These are phyloP conservation scores for Reticulitermes lucifugus DNA, from an alignment of 2,888 invertebrate species.

Conservation along the genomic window DNA sequence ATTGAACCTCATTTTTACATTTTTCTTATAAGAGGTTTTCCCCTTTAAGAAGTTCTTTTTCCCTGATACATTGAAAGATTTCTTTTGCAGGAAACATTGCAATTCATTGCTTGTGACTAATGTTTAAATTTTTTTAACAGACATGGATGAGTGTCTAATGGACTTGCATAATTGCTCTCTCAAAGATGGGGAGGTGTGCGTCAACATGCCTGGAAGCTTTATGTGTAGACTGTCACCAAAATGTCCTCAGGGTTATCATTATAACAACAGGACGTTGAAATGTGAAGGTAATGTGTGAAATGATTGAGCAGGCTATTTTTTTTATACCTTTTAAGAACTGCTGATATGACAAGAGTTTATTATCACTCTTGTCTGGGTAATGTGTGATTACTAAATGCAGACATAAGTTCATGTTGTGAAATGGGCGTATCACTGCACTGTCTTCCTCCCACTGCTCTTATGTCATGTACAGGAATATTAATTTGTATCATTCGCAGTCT, in stretches of 20 bases:
- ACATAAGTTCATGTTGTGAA: no score
- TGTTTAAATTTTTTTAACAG: background rate
- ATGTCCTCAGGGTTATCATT: constrained; percentile 40
- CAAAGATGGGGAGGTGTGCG: constrained; percentile 62
- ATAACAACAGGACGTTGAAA: constrained; percentile 18
- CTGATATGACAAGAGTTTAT: no score
- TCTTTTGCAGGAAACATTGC: background rate
- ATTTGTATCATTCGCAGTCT: no score
- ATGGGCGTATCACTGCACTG: no score
- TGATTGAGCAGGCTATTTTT: background rate
- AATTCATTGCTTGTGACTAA: background rate
- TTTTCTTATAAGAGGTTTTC: no score
- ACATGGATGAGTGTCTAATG: constrained; percentile 56
- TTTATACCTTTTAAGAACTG: no score
- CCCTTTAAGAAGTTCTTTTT: no score
- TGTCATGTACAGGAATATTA: no score
- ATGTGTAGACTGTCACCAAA: constrained; percentile 18
- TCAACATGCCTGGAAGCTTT: constrained; percentile 44
- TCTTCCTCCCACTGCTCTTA: no score
- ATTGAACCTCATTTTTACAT: no score
- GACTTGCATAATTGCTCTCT: constrained; percentile 58
- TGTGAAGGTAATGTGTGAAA: constrained; percentile 43
- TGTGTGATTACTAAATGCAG: no score
- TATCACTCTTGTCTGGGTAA: background rate
- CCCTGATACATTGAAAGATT: background rate